Base-by-base conservation (phyloP, 2,797 vertebrate species). In the Smutsia temminckii region DNA sequence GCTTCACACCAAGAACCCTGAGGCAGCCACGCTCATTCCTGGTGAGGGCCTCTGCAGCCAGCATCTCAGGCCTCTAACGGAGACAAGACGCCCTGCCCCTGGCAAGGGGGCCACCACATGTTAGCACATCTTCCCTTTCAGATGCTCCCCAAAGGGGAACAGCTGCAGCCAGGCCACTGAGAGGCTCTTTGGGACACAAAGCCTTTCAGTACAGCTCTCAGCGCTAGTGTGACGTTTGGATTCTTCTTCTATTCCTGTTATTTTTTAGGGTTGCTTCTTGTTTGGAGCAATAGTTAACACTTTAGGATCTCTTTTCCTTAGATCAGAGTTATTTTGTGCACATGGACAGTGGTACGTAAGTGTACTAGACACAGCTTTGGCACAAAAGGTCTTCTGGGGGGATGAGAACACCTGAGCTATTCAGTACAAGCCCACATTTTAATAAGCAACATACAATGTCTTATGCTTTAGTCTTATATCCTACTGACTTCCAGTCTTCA, bases 131-230 rank as follows among this genome's bases (percentile, higher is more conserved):
- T 96, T 86, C 71, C 91, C 25, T 5, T 83, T 95, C 42, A 12
- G 64, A 93, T 80, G 23, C 23, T 88, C 69, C 79, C 23, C 32
- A 72, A 61, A 77, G 0, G 1, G 51, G 61, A 93, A 89, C 94
- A 95, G 91, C 94, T 91, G 84, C 79, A 81, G 59, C 66, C 63
- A 89, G 49, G 64, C 66, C 85, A 81, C 85, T 91, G 89, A 77
- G 4, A 51, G 57, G 77, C 49, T 79, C 78, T 57, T 91, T 78
- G 16, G 27, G 59, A 88, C 74, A 91, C 91, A 94, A 83, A 92
- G 74, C 34, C 93, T 94, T 97, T 96, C 79, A 91, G 94, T 88
- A 55, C 72, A 59, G 61, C 57, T 94, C 86, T 94, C 69, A 66
- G 16, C 85, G 84, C 40, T 71, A 53, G 61, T 79, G 79, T 79